Base-by-base conservation (phyloP, 2,888 invertebrate species). In the Apamea sordens region DNA sequence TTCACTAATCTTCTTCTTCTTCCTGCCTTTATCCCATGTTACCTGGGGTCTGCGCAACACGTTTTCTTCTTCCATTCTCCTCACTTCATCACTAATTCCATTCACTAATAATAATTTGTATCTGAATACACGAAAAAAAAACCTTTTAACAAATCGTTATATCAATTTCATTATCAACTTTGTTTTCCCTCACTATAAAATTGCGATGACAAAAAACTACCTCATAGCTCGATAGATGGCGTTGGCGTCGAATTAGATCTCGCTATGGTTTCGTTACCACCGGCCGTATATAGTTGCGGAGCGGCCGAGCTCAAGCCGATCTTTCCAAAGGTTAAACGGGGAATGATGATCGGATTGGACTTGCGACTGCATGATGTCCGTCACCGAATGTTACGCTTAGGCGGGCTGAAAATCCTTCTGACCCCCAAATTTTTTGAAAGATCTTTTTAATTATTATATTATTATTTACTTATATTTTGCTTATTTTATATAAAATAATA, bases 251-350 rank as follows among this genome's bases (percentile, higher is more conserved):
- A 82, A 36, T 87, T 93, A 88, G 83, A 91, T 89, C 92, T 89
- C 93, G 93, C 84, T 92, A 93, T 90, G 88, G 92, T 92, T 93
- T 87, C 84, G 89, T 89, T 91, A 72, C 71, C 83, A 63, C 32
- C 70, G 73, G 15, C 13, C 24, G 68, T 68, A 76, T 65, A 77
- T 71, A 77, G 69, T 41, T 28, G 50, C 24, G 28, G 32, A 5
- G 24, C 6, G 0, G 2, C 21, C 4, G 0, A 0, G 0, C 0
- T 0, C 0, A 3, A 4, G 1, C 86, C 56, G 96, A 96, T 96
- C 96, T 96, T 96, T 96, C 96, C 91, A 94, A 95, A 96, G 96
- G 96, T 96, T 95, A 90, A 95, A 96, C 92, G 96, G 96, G 95
- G 96, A 81, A 93, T 96, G 96, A 96, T 96, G 96, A 96, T 96